Evolutionary conservation across 2,888 invertebrate species (phyloP).

Genomic region (Chymomyza amoena): DNA sequence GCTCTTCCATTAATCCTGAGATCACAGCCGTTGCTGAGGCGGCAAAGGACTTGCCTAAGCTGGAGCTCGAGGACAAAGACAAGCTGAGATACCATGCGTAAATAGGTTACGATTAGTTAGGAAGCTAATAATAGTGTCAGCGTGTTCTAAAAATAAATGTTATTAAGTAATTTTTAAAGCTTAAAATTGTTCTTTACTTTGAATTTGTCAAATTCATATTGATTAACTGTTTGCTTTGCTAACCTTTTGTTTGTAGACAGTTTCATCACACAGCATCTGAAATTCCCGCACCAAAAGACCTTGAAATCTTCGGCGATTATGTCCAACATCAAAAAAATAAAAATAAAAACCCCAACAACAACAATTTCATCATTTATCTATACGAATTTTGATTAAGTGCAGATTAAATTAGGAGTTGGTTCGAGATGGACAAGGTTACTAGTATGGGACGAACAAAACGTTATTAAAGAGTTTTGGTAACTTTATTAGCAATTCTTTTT

Average conservation of each 20-base stretch:
- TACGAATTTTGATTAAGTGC: not conserved
- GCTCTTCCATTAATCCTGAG: slow-evolving; percentile 68
- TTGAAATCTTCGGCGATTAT: slow-evolving; percentile 29
- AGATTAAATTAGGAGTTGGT: not conserved
- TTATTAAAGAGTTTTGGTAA: not conserved
- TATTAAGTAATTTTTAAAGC: not conserved
- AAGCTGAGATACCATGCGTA: not conserved
- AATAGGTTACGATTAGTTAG: not conserved
- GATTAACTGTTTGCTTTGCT: not conserved
- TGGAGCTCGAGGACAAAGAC: slow-evolving; percentile 20
- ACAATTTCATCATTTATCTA: not conserved
- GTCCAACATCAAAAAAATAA: not conserved
- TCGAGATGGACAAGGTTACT: not conserved
- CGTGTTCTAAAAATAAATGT: not conserved
- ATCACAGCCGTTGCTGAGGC: slow-evolving; percentile 73
- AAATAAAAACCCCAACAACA: not conserved
- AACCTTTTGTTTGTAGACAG: not conserved
- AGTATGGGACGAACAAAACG: not conserved
- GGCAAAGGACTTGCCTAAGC: slow-evolving; percentile 71
- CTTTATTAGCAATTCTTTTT: not conserved
- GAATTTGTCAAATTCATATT: not conserved
- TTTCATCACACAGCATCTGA: not conserved
- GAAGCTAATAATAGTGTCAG: not conserved
- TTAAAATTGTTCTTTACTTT: not conserved
- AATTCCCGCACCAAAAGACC: slow-evolving; percentile 41